Percentiles rank a stretch among this genome's conserved stretches.
These are phyloP conservation scores for Exaiptasia diaphana DNA, from an alignment of 64 coral and sea anemone genomes.

Conservation along the genomic window DNA sequence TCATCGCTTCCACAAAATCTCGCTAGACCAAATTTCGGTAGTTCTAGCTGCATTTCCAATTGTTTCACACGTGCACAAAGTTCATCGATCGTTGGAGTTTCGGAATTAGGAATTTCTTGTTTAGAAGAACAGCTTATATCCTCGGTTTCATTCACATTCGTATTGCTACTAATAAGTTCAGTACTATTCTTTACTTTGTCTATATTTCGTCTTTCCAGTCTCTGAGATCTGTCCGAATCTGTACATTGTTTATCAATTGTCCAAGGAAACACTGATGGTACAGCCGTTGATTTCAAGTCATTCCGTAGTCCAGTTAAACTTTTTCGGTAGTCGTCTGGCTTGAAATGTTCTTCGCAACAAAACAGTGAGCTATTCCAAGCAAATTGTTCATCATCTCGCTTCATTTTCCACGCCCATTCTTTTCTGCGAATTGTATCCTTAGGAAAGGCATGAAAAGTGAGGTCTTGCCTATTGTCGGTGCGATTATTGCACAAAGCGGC, in stretches of 20 bases:
- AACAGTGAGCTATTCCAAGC: neutral
- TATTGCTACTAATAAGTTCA: neutral
- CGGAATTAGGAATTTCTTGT: neutral
- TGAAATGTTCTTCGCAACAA: conserved; percentile 4
- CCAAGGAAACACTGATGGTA: conserved; percentile 16
- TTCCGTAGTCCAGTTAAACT: conserved; percentile 22
- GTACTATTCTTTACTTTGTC: conserved; percentile 6
- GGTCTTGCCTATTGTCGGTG: neutral
- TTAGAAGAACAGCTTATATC: neutral
- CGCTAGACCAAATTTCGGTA: neutral
- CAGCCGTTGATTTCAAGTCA: conserved; percentile 4
- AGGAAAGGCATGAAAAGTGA: conserved; percentile 1
- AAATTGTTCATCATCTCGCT: conserved; percentile 1
- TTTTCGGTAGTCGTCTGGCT: neutral
- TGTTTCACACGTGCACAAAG: too few relatives aligned
- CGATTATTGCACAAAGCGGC: neutral
- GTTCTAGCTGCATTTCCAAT: neutral
- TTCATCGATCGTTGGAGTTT: neutral
- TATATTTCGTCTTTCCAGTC: conserved; percentile 1
- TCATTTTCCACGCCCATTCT: conserved; percentile 13
- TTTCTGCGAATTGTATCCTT: neutral
- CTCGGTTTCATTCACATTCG: neutral
- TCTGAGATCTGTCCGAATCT: neutral
- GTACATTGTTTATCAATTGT: too few relatives aligned
- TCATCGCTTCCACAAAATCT: neutral